Percentiles rank a stretch among this genome's conserved stretches.
These are phyloP conservation scores for Saxidomus purpurata DNA, from an alignment of 1,140 invertebrate species.

Conservation along the genomic window DNA sequence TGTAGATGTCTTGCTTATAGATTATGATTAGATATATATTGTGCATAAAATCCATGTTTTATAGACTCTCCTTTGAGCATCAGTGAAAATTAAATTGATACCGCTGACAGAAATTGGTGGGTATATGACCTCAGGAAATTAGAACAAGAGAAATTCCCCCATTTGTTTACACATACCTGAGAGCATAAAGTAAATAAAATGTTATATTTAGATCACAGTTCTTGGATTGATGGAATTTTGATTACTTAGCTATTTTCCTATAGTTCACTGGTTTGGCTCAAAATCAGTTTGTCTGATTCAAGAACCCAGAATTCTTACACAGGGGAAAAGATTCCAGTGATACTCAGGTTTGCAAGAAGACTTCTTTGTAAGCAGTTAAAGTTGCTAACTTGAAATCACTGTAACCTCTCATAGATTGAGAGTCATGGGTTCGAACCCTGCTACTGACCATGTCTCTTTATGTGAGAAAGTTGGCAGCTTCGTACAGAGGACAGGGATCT, in stretches of 20 bases:
- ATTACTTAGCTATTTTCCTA: neutral
- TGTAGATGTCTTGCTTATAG: neutral
- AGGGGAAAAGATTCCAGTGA: too few relatives aligned
- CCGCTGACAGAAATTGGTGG: neutral
- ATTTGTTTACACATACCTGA: slow-evolving; percentile 2
- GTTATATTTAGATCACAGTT: neutral
- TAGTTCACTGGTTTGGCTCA: too few relatives aligned
- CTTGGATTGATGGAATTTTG: neutral
- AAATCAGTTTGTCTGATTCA: too few relatives aligned
- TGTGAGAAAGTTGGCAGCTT: too few relatives aligned
- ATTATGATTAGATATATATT: neutral
- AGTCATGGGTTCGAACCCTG: too few relatives aligned
- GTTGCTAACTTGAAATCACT: too few relatives aligned
- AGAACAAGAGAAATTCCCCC: neutral
- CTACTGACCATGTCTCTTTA: too few relatives aligned
- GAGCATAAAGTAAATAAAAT: slow-evolving; percentile 23
- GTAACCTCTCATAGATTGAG: too few relatives aligned
- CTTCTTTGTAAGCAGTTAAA: too few relatives aligned
- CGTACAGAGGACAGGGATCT: too few relatives aligned
- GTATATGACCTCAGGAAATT: neutral
- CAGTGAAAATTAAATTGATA: neutral
- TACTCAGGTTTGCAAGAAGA: too few relatives aligned
- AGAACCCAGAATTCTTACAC: too few relatives aligned
- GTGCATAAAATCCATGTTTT: neutral
- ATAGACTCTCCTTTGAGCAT: neutral